phyloP scores from a whole-genome alignment of 2,113 vertebrate genomes.

The Planiliza haematocheilus region DNA sequence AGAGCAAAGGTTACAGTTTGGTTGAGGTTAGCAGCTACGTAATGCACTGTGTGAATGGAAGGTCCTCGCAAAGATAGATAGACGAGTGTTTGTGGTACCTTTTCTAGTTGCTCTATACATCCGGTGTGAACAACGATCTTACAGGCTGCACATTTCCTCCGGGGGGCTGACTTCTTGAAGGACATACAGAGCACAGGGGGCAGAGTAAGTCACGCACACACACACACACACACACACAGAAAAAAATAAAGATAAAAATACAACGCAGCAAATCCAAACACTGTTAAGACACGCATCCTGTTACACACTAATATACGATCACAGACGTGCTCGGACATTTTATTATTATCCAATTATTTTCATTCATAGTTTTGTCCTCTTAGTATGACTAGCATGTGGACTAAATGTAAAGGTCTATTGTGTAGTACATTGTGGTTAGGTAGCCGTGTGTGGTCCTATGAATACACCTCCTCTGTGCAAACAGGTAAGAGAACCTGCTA shows the following conservation, averaged over 20 bases:
- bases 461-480: no score
- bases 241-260: not conserved
- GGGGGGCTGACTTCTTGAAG: slow-evolving; percentile 94
- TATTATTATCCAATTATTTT: no score
- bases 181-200: slow-evolving; percentile 55
- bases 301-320: slow-evolving; percentile 7
- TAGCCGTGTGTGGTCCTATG: no score
- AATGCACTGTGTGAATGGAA: no score
- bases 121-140: slow-evolving; percentile 96
- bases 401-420: no score
- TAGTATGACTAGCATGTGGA: no score
- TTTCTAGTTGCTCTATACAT: slow-evolving; percentile 96
- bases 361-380: not conserved
- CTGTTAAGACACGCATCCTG: not conserved
- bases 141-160: slow-evolving; percentile 96
- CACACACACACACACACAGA: slow-evolving; percentile 2
- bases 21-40: no score
- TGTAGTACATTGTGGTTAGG: no score
- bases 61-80: no score
- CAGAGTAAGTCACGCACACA: slow-evolving; percentile 44
- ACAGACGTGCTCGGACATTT: slow-evolving; percentile 12
- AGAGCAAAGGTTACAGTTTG: no score
- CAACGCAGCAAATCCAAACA: slow-evolving; percentile 1
- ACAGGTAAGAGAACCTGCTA: no score
- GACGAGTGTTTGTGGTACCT: slow-evolving; percentile 81